Percentiles rank a stretch among this genome's conserved stretches.
Conservation (phyloP, 2,113 vertebrate species). For the Siniperca chuatsi region DNA sequence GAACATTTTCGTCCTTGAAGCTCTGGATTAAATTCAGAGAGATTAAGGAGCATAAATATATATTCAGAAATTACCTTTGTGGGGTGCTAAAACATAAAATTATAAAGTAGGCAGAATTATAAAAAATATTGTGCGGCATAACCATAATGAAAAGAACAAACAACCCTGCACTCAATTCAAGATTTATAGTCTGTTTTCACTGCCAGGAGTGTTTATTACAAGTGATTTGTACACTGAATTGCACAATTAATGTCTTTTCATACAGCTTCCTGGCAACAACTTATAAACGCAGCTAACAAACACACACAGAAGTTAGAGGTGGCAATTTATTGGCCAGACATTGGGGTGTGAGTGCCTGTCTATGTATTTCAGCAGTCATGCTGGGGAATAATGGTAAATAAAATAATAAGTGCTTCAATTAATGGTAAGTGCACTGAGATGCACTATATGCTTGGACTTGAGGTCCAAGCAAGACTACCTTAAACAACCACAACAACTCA, state of each 20-base stretch:
- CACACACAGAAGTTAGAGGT: background rate
- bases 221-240: background rate
- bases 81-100: constrained; percentile 1
- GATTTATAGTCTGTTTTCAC: background rate
- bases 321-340: background rate
- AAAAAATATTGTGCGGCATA: background rate
- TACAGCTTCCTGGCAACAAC: background rate
- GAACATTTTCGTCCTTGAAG: constrained; percentile 9
- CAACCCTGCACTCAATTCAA: background rate
- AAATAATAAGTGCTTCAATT: no score
- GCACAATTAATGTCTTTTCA: background rate
- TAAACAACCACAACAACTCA: background rate
- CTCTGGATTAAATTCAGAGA: constrained; percentile 8
- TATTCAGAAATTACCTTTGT: background rate
- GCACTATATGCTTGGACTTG: background rate
- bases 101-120: background rate
- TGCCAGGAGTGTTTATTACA: constrained; percentile 5
- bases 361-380: background rate
- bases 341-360: background rate
- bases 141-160: constrained; percentile 24
- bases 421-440: background rate
- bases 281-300: background rate
- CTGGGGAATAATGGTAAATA: constrained; percentile 1
- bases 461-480: background rate
- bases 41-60: constrained; percentile 19